Percentiles rank a stretch among this genome's conserved stretches.
These are phyloP conservation scores for Nudaria mundana DNA, from an alignment of 2,888 invertebrate species.

Conservation along the genomic window DNA sequence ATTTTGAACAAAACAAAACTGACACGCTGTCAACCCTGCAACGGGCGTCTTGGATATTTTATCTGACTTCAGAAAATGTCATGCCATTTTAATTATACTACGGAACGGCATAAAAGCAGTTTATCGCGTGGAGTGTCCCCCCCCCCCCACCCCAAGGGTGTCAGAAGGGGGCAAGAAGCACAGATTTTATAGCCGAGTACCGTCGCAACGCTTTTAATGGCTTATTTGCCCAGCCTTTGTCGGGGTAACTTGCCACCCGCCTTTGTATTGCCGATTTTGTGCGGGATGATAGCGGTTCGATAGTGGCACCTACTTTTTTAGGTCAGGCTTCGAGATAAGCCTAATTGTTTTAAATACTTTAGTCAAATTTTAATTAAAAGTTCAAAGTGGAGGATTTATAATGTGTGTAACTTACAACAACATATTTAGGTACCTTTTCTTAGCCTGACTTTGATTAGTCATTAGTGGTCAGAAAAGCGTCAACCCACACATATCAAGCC, in stretches of 20 bases:
- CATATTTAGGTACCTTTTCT: no score
- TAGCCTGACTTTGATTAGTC: no score
- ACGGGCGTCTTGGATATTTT: conserved; percentile 49
- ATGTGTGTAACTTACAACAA: no score
- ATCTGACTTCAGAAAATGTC: conserved; percentile 63
- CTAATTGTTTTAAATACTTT: background rate
- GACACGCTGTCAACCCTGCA: conserved; percentile 19
- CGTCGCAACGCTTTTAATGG: conserved; percentile 78
- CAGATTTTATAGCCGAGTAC: conserved; percentile 77
- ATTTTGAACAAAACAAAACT: conserved; percentile 13
- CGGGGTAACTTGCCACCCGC: conserved; percentile 53
- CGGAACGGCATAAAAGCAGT: conserved; percentile 76
- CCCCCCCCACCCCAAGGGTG: conserved; percentile 36
- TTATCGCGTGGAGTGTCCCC: conserved; percentile 54
- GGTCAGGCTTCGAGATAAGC: conserved; percentile 7
- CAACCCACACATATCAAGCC: no score
- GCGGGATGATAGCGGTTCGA: conserved; percentile 59
- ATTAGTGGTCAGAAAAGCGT: no score
- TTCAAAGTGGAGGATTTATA: background rate
- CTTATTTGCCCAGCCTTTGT: conserved; percentile 77
- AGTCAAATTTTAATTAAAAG: background rate
- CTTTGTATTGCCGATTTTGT: conserved; percentile 72
- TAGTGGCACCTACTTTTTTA: conserved; percentile 31
- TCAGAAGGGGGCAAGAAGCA: conserved; percentile 72
- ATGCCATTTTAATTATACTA: conserved; percentile 77